A percentile compares a stretch with the other conserved stretches of the same genome.
These are phyloP conservation scores for Ceryle rudis DNA, from an alignment of 2,797 vertebrate genomes.

Conservation along the genomic window DNA sequence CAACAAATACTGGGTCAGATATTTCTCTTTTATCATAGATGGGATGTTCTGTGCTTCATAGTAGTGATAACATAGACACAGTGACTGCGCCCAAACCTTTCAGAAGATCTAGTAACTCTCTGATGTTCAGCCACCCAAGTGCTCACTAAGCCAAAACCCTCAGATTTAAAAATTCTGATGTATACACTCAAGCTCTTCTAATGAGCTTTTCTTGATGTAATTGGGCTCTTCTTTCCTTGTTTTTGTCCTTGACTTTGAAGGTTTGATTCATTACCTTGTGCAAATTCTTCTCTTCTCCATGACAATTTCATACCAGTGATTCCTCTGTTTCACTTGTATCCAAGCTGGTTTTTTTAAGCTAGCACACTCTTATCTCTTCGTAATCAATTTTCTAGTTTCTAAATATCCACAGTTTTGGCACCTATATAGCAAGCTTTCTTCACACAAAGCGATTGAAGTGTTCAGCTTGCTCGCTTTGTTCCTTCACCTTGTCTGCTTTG, in stretches of 20 bases:
- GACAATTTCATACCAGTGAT: not conserved
- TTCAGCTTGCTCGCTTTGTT: not conserved
- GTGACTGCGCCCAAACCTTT: not conserved
- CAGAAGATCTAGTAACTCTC: not conserved
- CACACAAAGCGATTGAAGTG: not conserved
- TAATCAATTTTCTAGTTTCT: conserved; percentile 17
- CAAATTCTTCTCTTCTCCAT: not conserved
- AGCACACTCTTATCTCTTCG: not conserved
- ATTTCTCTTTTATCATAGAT: not conserved
- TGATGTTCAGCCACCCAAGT: not conserved
- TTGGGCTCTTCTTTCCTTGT: not conserved
- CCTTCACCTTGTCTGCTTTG: conserved; percentile 52
- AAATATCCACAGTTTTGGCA: conserved; percentile 30
- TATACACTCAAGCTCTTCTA: not conserved
- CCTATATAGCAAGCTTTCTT: not conserved
- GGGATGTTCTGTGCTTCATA: not conserved
- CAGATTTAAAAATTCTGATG: not conserved
- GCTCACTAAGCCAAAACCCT: not conserved
- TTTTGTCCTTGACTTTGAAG: conserved; percentile 3
- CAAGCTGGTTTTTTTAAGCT: not conserved
- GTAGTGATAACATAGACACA: not conserved
- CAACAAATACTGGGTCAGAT: not conserved
- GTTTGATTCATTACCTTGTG: not conserved
- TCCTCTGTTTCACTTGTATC: not conserved
- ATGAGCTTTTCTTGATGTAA: not conserved